These are phyloP conservation scores for Spondyliosoma cantharus DNA, from an alignment of 2,797 vertebrate genomes.

Conservation along the genomic window DNA sequence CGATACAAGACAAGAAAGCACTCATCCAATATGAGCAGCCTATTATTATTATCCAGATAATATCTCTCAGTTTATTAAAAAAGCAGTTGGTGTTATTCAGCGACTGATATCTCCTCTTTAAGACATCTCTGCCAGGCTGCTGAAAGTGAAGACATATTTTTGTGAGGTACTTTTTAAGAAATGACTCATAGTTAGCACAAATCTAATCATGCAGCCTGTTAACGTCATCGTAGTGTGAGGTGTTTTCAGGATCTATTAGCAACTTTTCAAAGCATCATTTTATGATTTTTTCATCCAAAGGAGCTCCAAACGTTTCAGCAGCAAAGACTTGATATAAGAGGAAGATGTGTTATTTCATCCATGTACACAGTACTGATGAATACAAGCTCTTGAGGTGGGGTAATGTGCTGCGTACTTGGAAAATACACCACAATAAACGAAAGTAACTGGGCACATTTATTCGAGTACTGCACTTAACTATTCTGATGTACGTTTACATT, in stretches of 20 bases:
- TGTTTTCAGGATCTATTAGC: constrained; percentile 6
- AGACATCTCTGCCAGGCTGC: constrained; percentile 35
- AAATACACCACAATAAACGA: neutral
- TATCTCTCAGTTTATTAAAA: constrained; percentile 48
- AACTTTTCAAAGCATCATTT: constrained; percentile 11
- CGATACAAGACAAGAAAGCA: constrained; percentile 55
- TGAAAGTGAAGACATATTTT: constrained; percentile 8
- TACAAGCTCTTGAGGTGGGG: neutral
- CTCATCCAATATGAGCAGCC: constrained; percentile 60
- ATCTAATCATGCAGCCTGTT: constrained; percentile 2
- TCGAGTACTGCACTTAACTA: no score
- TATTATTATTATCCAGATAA: constrained; percentile 70
- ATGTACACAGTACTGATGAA: neutral
- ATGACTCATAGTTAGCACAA: neutral
- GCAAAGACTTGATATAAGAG: neutral
- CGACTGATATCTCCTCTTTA: constrained; percentile 12
- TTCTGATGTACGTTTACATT: no score
- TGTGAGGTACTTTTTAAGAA: neutral
- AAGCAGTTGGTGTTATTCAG: constrained; percentile 41
- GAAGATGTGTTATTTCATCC: neutral
- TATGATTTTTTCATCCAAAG: neutral
- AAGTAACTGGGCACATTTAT: neutral
- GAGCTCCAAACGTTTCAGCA: constrained; percentile 3
- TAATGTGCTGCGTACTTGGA: neutral
- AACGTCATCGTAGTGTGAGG: neutral